A percentile compares a stretch with the other conserved stretches of the same genome.
Conservation (phyloP, 2,888 invertebrate species). For the Mythimna pallens region DNA sequence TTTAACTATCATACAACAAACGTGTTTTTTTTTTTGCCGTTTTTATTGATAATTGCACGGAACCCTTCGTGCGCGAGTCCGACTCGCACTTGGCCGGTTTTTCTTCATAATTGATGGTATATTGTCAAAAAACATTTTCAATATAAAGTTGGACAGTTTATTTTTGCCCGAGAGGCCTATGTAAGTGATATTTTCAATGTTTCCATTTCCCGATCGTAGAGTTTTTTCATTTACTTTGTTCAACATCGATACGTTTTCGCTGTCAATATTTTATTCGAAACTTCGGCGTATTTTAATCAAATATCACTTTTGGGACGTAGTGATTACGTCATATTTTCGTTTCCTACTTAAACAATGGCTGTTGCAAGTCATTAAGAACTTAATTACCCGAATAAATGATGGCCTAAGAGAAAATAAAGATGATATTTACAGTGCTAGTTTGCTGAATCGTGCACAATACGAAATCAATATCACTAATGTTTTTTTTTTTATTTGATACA, state of each 20-base stretch:
- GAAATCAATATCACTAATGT: too few species aligned
- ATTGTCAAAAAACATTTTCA: conserved; percentile 53
- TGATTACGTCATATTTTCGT: background rate
- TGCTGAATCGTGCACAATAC: too few species aligned
- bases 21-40: too few species aligned
- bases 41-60: too few species aligned
- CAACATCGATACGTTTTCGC: conserved; percentile 20
- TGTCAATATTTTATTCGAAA: conserved; percentile 31
- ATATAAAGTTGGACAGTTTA: conserved; percentile 47
- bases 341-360: background rate
- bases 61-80: too few species aligned
- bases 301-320: background rate
- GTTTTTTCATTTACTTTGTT: conserved; percentile 36
- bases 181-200: conserved; percentile 30
- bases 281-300: background rate
- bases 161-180: conserved; percentile 9
- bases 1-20: too few species aligned
- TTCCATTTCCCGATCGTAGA: conserved; percentile 40
- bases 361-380: background rate
- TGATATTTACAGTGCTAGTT: background rate
- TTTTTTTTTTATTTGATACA: too few species aligned
- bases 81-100: background rate
- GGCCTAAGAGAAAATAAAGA: background rate
- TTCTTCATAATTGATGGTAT: conserved; percentile 40
- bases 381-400: background rate